Percentiles rank a stretch among this genome's conserved stretches.
Evolutionary conservation across 2,797 vertebrate species (phyloP).

Genomic region (Serranus cabrilla): DNA sequence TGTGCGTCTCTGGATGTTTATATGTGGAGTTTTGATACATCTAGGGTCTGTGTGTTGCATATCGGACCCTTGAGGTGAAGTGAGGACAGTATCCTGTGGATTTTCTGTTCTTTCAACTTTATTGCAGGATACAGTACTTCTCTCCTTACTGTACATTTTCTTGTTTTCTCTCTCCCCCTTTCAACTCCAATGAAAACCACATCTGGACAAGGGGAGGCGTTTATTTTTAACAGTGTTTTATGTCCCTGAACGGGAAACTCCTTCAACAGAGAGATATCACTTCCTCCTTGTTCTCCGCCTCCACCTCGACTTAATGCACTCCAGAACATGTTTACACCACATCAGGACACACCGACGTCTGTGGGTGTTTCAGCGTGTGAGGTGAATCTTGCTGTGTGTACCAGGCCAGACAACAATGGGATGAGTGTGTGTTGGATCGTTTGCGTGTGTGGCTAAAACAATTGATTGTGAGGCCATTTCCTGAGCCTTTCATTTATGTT

Average conservation of each 20-base stretch:
- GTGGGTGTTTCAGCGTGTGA: constrained; percentile 59
- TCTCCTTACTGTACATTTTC: constrained; percentile 16
- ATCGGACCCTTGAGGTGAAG: neutral
- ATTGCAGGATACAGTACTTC: neutral
- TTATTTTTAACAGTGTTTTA: constrained; percentile 86
- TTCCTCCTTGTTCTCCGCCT: constrained; percentile 61
- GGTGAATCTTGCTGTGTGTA: constrained; percentile 52
- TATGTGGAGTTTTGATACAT: constrained; percentile 2
- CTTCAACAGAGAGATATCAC: constrained; percentile 74
- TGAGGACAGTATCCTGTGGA: neutral
- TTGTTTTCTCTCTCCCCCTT: constrained; percentile 40
- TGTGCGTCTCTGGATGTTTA: constrained; percentile 5
- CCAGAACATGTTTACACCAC: constrained; percentile 77
- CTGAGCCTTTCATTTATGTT: constrained; percentile 67
- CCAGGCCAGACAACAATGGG: constrained; percentile 74
- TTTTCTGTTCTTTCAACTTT: constrained; percentile 27
- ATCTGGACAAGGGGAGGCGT: constrained; percentile 76
- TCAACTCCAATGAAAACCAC: constrained; percentile 73
- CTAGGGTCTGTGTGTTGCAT: neutral
- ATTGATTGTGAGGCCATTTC: constrained; percentile 67
- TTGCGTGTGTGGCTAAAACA: constrained; percentile 54
- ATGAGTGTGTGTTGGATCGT: constrained; percentile 49
- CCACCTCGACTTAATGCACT: constrained; percentile 67
- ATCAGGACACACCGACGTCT: constrained; percentile 44
- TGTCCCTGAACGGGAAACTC: constrained; percentile 82